A percentile compares a stretch with the other conserved stretches of the same genome.
Conservation (phyloP, 2,797 vertebrate species). For the Propithecus perrieri region DNA sequence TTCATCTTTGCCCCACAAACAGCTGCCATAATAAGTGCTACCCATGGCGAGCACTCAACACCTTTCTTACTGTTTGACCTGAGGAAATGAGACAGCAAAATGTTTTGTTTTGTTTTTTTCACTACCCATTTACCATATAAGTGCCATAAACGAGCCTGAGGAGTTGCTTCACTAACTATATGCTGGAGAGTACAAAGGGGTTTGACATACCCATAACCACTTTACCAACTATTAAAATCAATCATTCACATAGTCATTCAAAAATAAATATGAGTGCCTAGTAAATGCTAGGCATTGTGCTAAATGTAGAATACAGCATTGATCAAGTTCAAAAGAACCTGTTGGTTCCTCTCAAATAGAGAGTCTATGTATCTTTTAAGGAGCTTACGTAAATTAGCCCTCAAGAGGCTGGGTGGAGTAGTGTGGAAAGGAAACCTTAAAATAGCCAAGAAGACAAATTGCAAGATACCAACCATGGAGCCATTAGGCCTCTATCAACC, state of each 20-base stretch:
- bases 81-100: background rate
- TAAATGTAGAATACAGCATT: background rate
- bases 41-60: background rate
- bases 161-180: background rate
- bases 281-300: background rate
- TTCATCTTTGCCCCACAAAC: background rate
- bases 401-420: background rate
- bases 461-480: background rate
- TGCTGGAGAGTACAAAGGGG: background rate
- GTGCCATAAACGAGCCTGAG: background rate
- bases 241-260: slow-evolving; percentile 9
- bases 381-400: background rate
- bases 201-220: background rate
- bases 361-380: background rate
- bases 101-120: background rate
- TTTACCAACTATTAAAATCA: slow-evolving; percentile 30
- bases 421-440: background rate
- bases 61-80: background rate
- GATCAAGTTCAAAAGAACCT: background rate
- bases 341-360: background rate
- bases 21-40: background rate
- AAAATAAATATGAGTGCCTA: background rate
- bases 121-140: background rate
- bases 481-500: slow-evolving; percentile 19
- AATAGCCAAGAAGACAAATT: background rate